A percentile compares a stretch with the other conserved stretches of the same genome.
Evolutionary conservation across 2,888 invertebrate genomes (phyloP).

Genomic region (Bombylius discolor): DNA sequence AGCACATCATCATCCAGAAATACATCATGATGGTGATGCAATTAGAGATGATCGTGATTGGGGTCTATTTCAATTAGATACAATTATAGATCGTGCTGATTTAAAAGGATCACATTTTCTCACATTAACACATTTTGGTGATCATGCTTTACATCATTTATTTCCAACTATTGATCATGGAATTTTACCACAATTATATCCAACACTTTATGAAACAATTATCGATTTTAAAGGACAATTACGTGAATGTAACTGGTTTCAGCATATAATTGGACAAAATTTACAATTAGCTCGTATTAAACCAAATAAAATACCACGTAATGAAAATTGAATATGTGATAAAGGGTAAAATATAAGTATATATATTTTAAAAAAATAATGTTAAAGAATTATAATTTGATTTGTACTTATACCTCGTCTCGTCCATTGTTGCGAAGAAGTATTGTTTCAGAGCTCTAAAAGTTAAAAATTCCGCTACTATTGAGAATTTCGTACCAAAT

Average conservation of each 20-base stretch:
- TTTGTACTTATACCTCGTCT: no score
- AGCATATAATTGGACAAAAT: constrained; percentile 54
- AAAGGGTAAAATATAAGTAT: no score
- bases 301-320: constrained; percentile 15
- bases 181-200: constrained; percentile 51
- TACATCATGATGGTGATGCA: constrained; percentile 66
- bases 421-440: no score
- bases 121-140: constrained; percentile 59
- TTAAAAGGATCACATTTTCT: constrained; percentile 52
- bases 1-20: constrained; percentile 66
- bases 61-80: constrained; percentile 64
- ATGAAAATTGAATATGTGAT: not conserved
- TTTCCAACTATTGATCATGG: constrained; percentile 71
- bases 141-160: constrained; percentile 66
- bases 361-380: no score
- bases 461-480: no score
- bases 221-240: constrained; percentile 30
- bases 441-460: no score
- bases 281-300: constrained; percentile 42
- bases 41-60: constrained; percentile 47
- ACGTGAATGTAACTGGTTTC: constrained; percentile 41
- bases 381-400: no score
- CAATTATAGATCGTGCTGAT: constrained; percentile 57
- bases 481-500: no score
- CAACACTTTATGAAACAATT: constrained; percentile 37